Conservation (phyloP, 1,140 invertebrate genomes). For the Cotesia chilonis region DNA sequence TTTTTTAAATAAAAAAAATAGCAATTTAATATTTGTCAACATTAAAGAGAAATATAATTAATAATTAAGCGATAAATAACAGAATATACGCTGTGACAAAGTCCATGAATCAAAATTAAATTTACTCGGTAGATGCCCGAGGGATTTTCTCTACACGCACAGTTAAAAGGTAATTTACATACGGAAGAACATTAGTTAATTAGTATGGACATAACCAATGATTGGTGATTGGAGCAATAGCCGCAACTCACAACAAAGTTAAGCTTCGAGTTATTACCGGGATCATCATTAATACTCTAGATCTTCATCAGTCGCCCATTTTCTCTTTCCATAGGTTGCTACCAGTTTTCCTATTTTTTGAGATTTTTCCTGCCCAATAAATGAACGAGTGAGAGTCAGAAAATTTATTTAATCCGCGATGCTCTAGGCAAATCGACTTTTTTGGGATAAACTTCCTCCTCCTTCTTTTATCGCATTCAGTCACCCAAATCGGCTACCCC, state of each 20-base stretch:
- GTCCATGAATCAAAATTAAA: constrained; percentile 1
- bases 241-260: constrained; percentile 60
- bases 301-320: constrained; percentile 60
- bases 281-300: constrained; percentile 65
- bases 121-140: not conserved
- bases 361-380: too few species aligned
- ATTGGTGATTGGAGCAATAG: constrained; percentile 60
- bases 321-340: constrained; percentile 23
- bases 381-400: too few species aligned
- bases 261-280: constrained; percentile 64
- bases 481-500: not conserved
- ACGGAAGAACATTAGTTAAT: constrained; percentile 67
- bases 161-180: constrained; percentile 57
- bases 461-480: not conserved
- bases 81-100: not conserved
- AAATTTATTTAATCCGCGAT: constrained; percentile 39
- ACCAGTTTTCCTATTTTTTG: constrained; percentile 12
- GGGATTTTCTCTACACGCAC: constrained; percentile 12
- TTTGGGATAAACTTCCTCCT: constrained; percentile 37
- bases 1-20: too few species aligned
- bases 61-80: too few species aligned
- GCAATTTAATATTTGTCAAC: too few species aligned
- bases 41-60: too few species aligned
- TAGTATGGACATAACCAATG: constrained; percentile 62
- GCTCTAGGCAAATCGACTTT: constrained; percentile 39